Evolutionary conservation across 2,888 invertebrate genomes (phyloP), one percentile per base, ranked within the genome.

Genomic region (Xestobium rufovillosum): DNA sequence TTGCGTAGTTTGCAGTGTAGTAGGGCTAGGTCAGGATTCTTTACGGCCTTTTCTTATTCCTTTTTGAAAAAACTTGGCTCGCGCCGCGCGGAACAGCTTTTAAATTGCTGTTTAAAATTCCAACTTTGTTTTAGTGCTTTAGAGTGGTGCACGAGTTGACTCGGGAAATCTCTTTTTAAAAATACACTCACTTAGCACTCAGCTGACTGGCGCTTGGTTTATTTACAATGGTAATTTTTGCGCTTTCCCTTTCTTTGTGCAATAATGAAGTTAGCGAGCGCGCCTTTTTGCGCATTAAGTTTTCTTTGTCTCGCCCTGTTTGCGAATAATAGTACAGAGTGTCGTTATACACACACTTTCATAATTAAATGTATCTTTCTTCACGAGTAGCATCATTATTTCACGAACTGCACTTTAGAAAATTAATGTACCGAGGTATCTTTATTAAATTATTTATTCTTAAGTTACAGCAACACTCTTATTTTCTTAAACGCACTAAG

Each of bases 81-180:
- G 49, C 52, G 52, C 54, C 54, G 51, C 52, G 52, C 54, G 50
- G 55, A 57, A 58, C 59, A 56, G 57, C 60, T 57, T 59, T 60
- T 62, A 63, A 63, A 63, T 62, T 60, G 61, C 62, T 63, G 61
- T 61, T 63, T 65, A 63, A 65, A 63, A 62, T 63, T 65, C 63
- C 59, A 61, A 65, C 61, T 64, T 63, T 63, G 62, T 62, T 63
- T 62, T 61, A 60, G 58, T 58, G 59, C 57, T 56, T 55, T 52
- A 50, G 13, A 35, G 43, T 44, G 41, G 46, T 42, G 54, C 53
- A 46, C 49, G 53, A 55, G 50, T 50, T 52, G 54, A 52, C 49
- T 51, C 47, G 52, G 52, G 54, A 55, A 56, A 56, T 54, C 54
- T 53, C 53, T 58, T 56, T 55, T 57, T 52, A 54, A 55, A 56